phyloP scores from a whole-genome alignment of 2,113 vertebrate species.

The Lutjanus erythropterus region DNA sequence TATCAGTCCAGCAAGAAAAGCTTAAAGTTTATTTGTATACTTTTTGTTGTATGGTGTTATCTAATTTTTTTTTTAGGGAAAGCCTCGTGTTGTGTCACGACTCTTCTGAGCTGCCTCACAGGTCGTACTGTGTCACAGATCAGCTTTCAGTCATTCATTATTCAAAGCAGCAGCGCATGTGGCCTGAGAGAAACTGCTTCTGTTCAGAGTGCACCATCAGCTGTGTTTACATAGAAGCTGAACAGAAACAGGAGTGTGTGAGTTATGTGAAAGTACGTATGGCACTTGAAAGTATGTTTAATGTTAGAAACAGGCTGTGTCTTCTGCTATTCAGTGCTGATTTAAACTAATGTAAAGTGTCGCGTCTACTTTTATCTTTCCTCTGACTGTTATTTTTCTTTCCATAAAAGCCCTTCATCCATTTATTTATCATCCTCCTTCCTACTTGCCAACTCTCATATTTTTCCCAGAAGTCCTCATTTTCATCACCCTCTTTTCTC shows the following conservation, averaged over 20 bases:
- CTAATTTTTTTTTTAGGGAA: neutral
- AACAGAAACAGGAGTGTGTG: neutral
- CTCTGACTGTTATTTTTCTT: slow-evolving; percentile 1
- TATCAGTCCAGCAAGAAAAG: neutral
- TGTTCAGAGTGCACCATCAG: slow-evolving; percentile 14
- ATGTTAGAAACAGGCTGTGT: slow-evolving; percentile 1
- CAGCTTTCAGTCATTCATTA: slow-evolving; percentile 29
- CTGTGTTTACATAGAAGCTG: slow-evolving; percentile 21
- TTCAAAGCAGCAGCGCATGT: slow-evolving; percentile 24
- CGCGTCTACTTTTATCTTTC: neutral
- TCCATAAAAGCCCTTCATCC: neutral
- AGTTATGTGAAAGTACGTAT: neutral
- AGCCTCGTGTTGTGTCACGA: neutral
- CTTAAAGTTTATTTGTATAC: neutral
- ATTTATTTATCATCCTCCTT: neutral
- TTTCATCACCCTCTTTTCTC: neutral
- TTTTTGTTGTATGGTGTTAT: neutral
- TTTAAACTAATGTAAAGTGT: neutral
- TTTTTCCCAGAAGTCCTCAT: slow-evolving; percentile 15
- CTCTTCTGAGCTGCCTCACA: neutral
- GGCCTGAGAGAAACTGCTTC: neutral
- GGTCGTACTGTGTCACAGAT: slow-evolving; percentile 17
- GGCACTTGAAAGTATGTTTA: slow-evolving; percentile 5
- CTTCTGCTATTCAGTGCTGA: neutral
- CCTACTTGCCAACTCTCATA: neutral